Conservation (phyloP, 2,797 vertebrate genomes). For the Pseudopleuronectes americanus region DNA sequence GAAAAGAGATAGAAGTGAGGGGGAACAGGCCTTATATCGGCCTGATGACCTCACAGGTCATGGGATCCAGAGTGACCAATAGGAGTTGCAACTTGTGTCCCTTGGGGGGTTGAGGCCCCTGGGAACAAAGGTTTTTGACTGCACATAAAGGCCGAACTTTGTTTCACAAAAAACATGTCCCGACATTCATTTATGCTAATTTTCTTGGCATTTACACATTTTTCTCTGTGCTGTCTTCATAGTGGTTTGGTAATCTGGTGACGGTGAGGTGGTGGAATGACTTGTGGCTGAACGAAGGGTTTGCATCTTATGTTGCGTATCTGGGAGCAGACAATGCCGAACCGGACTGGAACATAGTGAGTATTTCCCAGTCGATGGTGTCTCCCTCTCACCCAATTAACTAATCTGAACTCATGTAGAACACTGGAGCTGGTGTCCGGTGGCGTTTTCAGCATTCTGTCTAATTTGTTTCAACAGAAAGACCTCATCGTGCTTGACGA, state of each 20-base stretch:
- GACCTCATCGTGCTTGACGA: constrained; percentile 77
- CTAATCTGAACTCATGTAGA: background rate
- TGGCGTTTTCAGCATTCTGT: background rate
- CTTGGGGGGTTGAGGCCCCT: no score
- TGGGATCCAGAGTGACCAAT: no score
- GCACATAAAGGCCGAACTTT: no score
- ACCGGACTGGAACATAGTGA: constrained; percentile 85
- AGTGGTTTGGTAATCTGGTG: constrained; percentile 99
- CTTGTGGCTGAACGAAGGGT: constrained; percentile 97
- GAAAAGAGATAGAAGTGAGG: no score
- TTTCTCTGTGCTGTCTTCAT: background rate
- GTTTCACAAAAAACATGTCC: no score
- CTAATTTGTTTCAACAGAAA: constrained; percentile 60
- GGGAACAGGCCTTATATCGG: no score
- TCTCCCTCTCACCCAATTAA: background rate
- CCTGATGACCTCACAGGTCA: no score
- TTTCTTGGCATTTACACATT: background rate
- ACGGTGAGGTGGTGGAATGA: constrained; percentile 96
- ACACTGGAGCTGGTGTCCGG: background rate
- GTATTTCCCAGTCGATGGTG: constrained; percentile 27
- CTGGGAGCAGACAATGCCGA: constrained; percentile 87
- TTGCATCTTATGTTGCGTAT: constrained; percentile 94
- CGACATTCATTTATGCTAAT: background rate
- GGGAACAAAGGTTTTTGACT: no score
- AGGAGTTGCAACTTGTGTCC: no score